Evolutionary conservation across 1,140 invertebrate genomes (phyloP).

Genomic region (Zeugodacus cucurbitae): DNA sequence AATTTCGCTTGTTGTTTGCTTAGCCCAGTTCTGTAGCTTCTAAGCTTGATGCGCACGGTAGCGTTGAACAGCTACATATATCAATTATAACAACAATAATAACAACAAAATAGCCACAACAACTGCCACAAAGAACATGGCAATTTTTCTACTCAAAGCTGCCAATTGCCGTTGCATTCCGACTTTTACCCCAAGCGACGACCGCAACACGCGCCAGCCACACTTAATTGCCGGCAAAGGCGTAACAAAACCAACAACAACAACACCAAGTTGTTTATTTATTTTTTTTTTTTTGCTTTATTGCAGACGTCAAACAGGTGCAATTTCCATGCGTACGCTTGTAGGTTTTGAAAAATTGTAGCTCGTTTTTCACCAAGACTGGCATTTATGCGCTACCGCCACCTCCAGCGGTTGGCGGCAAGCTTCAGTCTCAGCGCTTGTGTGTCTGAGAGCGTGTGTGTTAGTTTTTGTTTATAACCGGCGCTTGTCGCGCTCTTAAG

Average conservation of each 20-base stretch:
- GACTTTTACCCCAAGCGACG: background rate
- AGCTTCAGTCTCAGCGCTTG: background rate
- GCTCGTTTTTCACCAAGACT: background rate
- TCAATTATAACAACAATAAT: background rate
- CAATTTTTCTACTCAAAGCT: background rate
- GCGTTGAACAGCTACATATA: background rate
- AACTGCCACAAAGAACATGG: background rate
- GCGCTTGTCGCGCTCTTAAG: background rate
- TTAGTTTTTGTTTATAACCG: background rate
- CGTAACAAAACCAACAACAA: background rate
- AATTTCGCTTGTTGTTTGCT: background rate
- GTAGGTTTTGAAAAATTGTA: slow-evolving; percentile 17
- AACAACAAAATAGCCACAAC: background rate
- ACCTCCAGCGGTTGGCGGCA: background rate
- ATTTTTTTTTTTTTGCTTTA: no score
- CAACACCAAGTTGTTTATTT: background rate
- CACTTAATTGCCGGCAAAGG: background rate
- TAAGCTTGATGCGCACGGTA: background rate
- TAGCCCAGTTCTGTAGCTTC: background rate
- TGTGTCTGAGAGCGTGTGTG: no score
- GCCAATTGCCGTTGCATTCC: background rate
- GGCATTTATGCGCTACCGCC: background rate
- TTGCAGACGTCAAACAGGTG: background rate
- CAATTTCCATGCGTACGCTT: slow-evolving; percentile 20
- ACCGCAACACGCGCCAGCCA: slow-evolving; percentile 10